Percentiles rank a stretch among this genome's conserved stretches.
Evolutionary conservation across 2,888 invertebrate genomes (phyloP).

Genomic region (Acleris holmiana): DNA sequence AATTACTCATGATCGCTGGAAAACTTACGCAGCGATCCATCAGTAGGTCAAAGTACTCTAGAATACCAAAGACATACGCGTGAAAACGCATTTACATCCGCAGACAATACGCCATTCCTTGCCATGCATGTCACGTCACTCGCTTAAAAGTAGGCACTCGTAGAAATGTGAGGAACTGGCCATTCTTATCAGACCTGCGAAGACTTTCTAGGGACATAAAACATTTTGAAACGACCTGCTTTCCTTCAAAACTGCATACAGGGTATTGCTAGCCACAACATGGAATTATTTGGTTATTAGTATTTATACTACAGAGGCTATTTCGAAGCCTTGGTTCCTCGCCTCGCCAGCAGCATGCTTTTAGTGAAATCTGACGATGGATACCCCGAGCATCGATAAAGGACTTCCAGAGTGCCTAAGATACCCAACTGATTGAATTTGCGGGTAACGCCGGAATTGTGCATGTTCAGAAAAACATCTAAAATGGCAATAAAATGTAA

Average conservation of each 20-base stretch:
- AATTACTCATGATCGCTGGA: not conserved
- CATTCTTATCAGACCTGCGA: constrained; percentile 32
- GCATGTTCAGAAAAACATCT: no score
- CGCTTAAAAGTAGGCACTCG: constrained; percentile 41
- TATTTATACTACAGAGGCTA: no score
- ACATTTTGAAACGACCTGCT: constrained; percentile 23
- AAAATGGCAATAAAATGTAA: no score
- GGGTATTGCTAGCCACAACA: no score
- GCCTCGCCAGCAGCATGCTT: no score
- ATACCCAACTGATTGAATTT: no score
- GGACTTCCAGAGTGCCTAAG: no score
- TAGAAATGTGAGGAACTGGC: constrained; percentile 17
- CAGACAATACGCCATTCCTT: constrained; percentile 51
- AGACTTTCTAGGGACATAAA: constrained; percentile 38
- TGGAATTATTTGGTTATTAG: no score
- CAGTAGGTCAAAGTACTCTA: constrained; percentile 16
- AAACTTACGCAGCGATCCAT: not conserved
- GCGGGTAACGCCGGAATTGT: no score
- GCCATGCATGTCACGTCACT: constrained; percentile 51
- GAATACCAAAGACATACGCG: constrained; percentile 14
- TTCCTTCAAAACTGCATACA: constrained; percentile 9
- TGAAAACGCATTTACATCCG: constrained; percentile 43
- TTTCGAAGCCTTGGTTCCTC: no score
- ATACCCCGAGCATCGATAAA: no score
- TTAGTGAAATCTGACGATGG: no score